Conservation (phyloP, 2,888 invertebrate genomes). For the Nemapogon koenigi region DNA sequence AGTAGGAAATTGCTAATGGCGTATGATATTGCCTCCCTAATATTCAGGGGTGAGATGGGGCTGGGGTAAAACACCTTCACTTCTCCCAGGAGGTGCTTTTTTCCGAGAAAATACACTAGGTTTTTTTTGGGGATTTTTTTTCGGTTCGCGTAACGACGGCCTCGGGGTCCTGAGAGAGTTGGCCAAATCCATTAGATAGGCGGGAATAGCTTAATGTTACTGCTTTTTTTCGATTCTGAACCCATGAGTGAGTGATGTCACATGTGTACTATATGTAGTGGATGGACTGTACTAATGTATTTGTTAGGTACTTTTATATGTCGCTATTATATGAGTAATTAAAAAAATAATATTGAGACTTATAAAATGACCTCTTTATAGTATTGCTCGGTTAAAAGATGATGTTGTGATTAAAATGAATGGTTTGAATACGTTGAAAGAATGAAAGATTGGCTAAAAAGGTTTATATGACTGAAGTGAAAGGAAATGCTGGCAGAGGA, state of each 20-base stretch:
- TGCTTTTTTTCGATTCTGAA: constrained; percentile 43
- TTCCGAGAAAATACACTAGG: constrained; percentile 19
- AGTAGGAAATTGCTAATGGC: constrained; percentile 65
- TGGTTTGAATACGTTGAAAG: too few species aligned
- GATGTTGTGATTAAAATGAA: too few species aligned
- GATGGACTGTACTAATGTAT: too few species aligned
- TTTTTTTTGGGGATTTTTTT: constrained; percentile 37
- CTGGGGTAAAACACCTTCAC: constrained; percentile 58
- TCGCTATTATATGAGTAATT: too few species aligned
- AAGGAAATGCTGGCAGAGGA: too few species aligned
- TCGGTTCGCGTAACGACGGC: constrained; percentile 57
- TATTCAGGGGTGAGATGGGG: constrained; percentile 52
- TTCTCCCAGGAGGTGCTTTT: constrained; percentile 56
- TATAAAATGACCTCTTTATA: too few species aligned
- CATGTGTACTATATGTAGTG: too few species aligned
- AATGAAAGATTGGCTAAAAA: too few species aligned
- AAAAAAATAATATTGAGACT: too few species aligned
- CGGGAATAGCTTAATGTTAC: constrained; percentile 57
- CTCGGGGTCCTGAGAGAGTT: constrained; percentile 60
- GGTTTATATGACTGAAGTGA: too few species aligned
- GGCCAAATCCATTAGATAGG: constrained; percentile 62
- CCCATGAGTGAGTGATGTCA: constrained; percentile 19
- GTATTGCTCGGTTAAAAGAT: too few species aligned
- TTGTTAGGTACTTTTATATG: too few species aligned
- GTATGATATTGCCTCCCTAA: constrained; percentile 67